Evolutionary conservation across 2,888 invertebrate genomes (phyloP).

Genomic region (Carterocephalus palaemon): DNA sequence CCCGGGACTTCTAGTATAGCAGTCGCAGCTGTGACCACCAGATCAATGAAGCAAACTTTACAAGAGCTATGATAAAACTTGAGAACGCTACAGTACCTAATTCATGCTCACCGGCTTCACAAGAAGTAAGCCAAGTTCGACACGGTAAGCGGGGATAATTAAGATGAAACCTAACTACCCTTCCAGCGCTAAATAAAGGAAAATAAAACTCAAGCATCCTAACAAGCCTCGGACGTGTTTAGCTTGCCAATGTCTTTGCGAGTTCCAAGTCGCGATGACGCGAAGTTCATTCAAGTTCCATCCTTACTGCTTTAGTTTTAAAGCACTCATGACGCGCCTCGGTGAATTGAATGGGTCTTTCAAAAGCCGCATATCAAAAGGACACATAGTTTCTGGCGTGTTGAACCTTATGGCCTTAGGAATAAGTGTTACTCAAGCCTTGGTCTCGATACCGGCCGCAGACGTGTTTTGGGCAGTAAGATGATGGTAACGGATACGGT

Average conservation of each 20-base stretch:
- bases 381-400: not conserved
- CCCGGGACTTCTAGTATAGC: too few relatives aligned
- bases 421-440: not conserved
- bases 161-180: constrained; percentile 22
- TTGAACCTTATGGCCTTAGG: not conserved
- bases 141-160: constrained; percentile 20
- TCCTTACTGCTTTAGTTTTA: constrained; percentile 3
- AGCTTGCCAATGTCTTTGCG: constrained; percentile 6
- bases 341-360: not conserved
- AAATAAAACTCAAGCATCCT: constrained; percentile 20
- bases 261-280: not conserved
- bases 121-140: constrained; percentile 15
- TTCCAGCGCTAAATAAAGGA: constrained; percentile 23
- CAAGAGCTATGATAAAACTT: constrained; percentile 1
- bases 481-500: constrained; percentile 22
- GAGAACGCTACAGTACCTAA: not conserved
- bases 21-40: too few relatives aligned
- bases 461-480: constrained; percentile 22
- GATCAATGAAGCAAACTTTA: not conserved
- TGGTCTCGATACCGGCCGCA: constrained; percentile 3
- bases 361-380: not conserved
- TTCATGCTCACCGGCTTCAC: not conserved
- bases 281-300: not conserved
- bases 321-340: not conserved
- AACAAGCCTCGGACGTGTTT: constrained; percentile 19